These are phyloP conservation scores for Synaphobranchus kaupii DNA, from an alignment of 2,797 vertebrate species.

Conservation along the genomic window DNA sequence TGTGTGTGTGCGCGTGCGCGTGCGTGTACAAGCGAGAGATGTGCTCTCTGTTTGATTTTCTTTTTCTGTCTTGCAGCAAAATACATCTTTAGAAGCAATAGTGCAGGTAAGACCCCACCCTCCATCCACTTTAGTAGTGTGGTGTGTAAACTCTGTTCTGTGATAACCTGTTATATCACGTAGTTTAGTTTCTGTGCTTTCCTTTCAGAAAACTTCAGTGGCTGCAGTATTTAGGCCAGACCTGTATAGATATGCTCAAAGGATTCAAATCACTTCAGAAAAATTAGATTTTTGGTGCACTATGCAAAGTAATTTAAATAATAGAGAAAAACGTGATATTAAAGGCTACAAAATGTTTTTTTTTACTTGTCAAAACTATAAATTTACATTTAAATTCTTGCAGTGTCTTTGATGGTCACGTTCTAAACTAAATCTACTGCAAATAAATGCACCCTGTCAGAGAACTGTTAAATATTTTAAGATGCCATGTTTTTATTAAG, in stretches of 20 bases:
- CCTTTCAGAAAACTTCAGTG: background rate
- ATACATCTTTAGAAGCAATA: conserved; percentile 98
- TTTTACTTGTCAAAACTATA: background rate
- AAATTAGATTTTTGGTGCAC: background rate
- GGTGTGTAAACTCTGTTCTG: background rate
- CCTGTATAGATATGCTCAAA: background rate
- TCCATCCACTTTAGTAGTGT: background rate
- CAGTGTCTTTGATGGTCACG: background rate
- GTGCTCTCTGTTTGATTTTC: conserved; percentile 30
- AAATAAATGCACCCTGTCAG: too few relatives aligned
- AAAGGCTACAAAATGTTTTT: background rate
- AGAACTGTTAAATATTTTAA: too few relatives aligned
- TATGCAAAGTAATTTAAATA: background rate
- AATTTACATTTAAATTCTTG: background rate
- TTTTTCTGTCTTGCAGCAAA: conserved; percentile 82
- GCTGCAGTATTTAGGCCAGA: background rate
- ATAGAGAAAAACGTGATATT: background rate
- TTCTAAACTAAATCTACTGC: too few relatives aligned
- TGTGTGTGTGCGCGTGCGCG: too few relatives aligned
- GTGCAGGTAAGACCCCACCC: conserved; percentile 86
- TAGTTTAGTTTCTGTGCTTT: background rate
- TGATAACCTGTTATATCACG: background rate
- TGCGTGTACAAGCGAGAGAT: background rate
- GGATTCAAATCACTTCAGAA: background rate
- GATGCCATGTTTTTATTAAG: too few relatives aligned